Base-by-base conservation (phyloP, 2,888 invertebrate genomes). In the Chrysolina americana region DNA sequence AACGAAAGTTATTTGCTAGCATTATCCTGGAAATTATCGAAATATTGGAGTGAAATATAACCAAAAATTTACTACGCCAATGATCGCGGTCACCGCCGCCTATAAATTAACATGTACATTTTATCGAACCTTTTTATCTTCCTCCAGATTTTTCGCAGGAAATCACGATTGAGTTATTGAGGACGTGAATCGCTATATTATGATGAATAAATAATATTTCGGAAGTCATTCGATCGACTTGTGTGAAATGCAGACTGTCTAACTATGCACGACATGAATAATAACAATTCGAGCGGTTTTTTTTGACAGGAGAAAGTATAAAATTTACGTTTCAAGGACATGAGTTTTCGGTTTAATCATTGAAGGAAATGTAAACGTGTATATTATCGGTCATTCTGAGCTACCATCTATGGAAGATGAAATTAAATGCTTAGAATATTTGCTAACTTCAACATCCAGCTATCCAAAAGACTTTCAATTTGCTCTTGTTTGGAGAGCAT, bases 21-120 rank as follows among this genome's bases (percentile, higher is more conserved):
- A n/a, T n/a, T n/a, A n/a, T n/a, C n/a, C n/a, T n/a, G n/a, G n/a
- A n/a, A n/a, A n/a, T n/a, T n/a, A n/a, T 28, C 28, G 28, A 15
- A 6, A 28, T n/a, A 59, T 59, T 59, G n/a, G 15, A 36, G n/a
- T 15, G n/a, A 15, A 36, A 23, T 28, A 15, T 17, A 1, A 28
- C 23, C n/a, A 6, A 28, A 59, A 59, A 59, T 13, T 2, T 11
- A n/a, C 17, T 17, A 36, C 59, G 59, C 59, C 59, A 10, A 23
- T 59, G 59, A 28, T 15, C 2, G n/a, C n/a, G 36, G 59, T 36
- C 65, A 66, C 28, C 66, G 36, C 47, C 17, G 36, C 53, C 70
- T 41, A 23, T 59, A 70, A 75, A 78, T 78, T 78, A 76, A 76
- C 76, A 78, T 76, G 76, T 78, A 71, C 75, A 66, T 63, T 66